Base-by-base conservation (phyloP, 2,113 vertebrate species). In the Notechis scutatus region DNA sequence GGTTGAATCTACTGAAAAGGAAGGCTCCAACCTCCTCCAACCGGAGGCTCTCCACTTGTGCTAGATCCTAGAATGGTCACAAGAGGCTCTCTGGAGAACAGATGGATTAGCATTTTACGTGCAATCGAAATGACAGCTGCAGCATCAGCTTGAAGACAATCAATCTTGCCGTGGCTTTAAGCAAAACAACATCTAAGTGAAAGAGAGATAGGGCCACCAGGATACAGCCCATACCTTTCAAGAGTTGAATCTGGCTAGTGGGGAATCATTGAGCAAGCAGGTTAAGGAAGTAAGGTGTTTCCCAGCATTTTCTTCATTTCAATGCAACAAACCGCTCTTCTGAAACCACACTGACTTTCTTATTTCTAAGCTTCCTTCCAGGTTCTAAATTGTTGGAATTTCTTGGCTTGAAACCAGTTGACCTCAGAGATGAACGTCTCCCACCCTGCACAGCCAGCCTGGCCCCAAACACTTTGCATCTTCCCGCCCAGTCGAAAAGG, bases 311-410 rank as follows among this genome's bases (percentile, higher is more conserved):
- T 10, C 39, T 29, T 26, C 26, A 0, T 20, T 1, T 20, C 59
- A 21, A 0, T 0, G 20, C 88, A 4, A 81, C 0, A 23, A 18
- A n/a, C 8, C 24, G 15, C 4, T 5, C 34, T 89, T 18, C 4
- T 0, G 0, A 56, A 87, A 21, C 55, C 23, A 21, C 24, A 23
- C 20, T 39, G n/a, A 20, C 20, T 42, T 42, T 21, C 18, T 42
- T 81, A 81, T 42, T 81, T 81, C 59, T n/a, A 69, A 8, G 26
- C 45, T 69, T 20, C 24, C 9, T 34, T 21, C 8, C 5, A 9
- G 57, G 18, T 74, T 47, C 50, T 91, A 42, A 42, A 34, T 39
- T 23, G 12, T 26, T 24, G 12, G 42, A 42, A 5, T 56, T 57
- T 18, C 55, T 59, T 59, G 34, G 18, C 87, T 88, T 55, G 29